A percentile compares a stretch with the other conserved stretches of the same genome.
Evolutionary conservation across 1,140 invertebrate genomes (phyloP).

Genomic region (Ooceraea biroi): DNA sequence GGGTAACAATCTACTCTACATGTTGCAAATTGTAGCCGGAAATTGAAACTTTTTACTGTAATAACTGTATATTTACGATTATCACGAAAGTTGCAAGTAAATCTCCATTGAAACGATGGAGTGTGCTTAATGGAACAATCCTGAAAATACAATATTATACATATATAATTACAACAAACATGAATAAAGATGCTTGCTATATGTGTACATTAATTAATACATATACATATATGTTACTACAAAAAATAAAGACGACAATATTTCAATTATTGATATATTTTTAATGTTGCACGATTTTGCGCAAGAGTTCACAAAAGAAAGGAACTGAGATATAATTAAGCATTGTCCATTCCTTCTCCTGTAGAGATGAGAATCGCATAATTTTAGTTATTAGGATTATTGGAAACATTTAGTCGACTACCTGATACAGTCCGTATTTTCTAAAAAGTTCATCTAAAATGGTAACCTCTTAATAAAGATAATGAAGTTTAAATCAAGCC

Average conservation of each 20-base stretch:
- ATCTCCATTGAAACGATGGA: too few species aligned
- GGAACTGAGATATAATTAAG: neutral
- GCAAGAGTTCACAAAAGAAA: slow-evolving; percentile 58
- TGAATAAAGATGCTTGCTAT: too few species aligned
- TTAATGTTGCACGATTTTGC: neutral
- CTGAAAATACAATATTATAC: too few species aligned
- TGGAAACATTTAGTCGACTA: slow-evolving; percentile 39
- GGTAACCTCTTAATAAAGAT: slow-evolving; percentile 53
- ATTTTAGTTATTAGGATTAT: slow-evolving; percentile 25
- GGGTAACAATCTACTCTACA: too few species aligned
- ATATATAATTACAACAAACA: too few species aligned
- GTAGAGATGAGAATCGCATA: slow-evolving; percentile 27
- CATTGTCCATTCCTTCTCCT: slow-evolving; percentile 37
- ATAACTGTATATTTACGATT: too few species aligned
- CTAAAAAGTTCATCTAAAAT: slow-evolving; percentile 41
- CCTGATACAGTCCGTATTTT: neutral
- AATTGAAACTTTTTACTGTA: too few species aligned
- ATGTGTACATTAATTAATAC: too few species aligned
- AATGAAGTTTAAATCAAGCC: slow-evolving; percentile 55
- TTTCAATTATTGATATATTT: neutral
- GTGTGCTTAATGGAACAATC: too few species aligned
- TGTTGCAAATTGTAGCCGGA: too few species aligned
- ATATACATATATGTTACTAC: too few species aligned
- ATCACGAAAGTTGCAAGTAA: too few species aligned
- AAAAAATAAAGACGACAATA: neutral